phyloP scores from a whole-genome alignment of 2,113 vertebrate species.

The Daubentonia madagascariensis region DNA sequence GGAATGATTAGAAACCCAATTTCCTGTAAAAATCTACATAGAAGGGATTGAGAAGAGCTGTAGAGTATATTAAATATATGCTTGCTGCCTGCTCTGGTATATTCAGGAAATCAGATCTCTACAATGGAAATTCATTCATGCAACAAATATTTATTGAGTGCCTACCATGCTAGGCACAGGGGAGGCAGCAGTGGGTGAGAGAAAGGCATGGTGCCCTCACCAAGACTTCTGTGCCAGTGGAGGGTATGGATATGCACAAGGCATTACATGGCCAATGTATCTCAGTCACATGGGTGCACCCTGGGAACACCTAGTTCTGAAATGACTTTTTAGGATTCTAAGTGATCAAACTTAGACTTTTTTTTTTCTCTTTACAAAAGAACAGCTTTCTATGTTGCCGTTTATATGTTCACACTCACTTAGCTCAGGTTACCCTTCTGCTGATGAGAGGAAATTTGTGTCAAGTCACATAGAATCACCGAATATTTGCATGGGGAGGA shows the following conservation, averaged over 20 bases:
- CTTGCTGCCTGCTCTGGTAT: neutral
- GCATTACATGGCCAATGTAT: no score
- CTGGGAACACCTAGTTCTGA: neutral
- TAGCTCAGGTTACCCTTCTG: neutral
- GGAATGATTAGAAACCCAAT: neutral
- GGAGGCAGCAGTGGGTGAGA: neutral
- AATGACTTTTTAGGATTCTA: neutral
- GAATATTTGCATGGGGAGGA: neutral
- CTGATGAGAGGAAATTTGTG: neutral
- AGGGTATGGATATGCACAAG: no score
- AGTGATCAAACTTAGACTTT: neutral
- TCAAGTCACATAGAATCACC: neutral
- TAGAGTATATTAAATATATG: neutral
- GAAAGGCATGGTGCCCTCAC: no score
- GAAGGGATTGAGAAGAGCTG: neutral
- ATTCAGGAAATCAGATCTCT: neutral
- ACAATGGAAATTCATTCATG: neutral
- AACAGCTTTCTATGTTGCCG: neutral
- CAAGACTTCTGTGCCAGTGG: rapidly evolving
- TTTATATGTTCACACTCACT: neutral
- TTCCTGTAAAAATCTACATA: neutral
- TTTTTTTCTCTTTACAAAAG: neutral
- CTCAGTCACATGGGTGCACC: neutral
- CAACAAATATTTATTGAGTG: neutral
- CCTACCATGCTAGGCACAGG: neutral